Conservation (phyloP, 2,113 vertebrate genomes). For the Chloropsis hardwickii region DNA sequence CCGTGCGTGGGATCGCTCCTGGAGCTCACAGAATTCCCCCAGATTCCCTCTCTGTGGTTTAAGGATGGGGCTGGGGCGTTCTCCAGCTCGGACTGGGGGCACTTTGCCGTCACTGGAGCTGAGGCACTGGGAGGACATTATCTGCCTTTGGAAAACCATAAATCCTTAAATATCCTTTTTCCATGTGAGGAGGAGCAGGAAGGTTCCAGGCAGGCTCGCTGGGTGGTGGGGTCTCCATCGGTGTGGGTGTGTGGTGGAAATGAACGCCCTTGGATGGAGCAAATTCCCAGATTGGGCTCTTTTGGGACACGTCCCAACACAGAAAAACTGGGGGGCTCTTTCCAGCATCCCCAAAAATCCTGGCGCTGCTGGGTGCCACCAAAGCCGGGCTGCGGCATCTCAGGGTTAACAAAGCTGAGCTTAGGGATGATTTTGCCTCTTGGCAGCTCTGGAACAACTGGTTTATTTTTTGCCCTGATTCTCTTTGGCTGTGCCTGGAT, state of each 20-base stretch:
- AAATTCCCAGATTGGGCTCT: neutral
- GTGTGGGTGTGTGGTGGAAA: fast-evolving
- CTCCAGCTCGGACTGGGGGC: neutral
- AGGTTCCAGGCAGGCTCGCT: neutral
- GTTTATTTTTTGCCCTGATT: neutral
- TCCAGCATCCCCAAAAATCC: neutral
- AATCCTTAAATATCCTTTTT: constrained; percentile 45
- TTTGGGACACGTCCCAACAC: fast-evolving
- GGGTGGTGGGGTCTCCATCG: neutral
- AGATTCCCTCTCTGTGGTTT: neutral
- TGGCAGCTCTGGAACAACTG: neutral
- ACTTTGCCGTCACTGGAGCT: neutral
- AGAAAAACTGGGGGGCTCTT: neutral
- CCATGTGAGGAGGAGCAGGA: neutral
- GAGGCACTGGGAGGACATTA: neutral
- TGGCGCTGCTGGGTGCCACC: fast-evolving
- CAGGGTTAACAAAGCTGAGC: neutral
- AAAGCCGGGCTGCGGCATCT: neutral
- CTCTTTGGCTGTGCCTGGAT: neutral
- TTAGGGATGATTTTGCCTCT: neutral
- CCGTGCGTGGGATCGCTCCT: fast-evolving
- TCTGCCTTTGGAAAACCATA: constrained; percentile 1
- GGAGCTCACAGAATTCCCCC: neutral
- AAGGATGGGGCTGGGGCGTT: neutral
- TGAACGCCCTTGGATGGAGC: neutral